Conservation (phyloP, 2,113 vertebrate species). For the Pachycephala philippinensis region DNA sequence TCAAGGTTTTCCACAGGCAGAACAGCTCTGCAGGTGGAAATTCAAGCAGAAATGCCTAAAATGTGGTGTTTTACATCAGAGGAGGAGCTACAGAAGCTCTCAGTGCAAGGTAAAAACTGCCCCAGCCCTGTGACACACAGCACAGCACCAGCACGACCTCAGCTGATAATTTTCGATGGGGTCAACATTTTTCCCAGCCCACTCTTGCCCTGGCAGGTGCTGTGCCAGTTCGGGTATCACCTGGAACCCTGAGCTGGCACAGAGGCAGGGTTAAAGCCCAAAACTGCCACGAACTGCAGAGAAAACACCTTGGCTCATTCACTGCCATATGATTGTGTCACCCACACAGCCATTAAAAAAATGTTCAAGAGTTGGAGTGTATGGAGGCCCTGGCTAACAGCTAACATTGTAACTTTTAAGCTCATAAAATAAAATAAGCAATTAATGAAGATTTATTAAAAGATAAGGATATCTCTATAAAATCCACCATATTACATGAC, state of each 20-base stretch:
- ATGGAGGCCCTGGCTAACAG: not conserved
- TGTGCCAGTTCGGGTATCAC: not conserved
- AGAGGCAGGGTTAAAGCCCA: accelerated
- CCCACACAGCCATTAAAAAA: not conserved
- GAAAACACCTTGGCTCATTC: not conserved
- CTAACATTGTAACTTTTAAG: not conserved
- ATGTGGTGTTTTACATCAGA: not conserved
- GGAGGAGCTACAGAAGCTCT: not conserved
- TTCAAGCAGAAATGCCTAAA: not conserved
- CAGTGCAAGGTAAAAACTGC: not conserved
- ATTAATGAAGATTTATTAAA: not conserved
- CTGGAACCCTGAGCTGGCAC: not conserved
- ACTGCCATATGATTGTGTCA: not conserved
- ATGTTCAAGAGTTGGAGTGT: not conserved
- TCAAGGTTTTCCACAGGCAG: not conserved
- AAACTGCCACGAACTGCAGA: not conserved
- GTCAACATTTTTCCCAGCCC: not conserved
- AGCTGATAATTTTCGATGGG: not conserved
- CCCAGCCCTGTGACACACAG: not conserved
- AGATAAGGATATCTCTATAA: not conserved
- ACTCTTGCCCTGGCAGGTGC: not conserved
- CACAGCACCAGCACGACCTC: not conserved
- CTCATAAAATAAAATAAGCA: not conserved
- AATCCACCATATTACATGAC: not conserved
- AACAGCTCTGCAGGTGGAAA: not conserved